Conservation (phyloP, 2,113 vertebrate genomes). For the Petrocephalus microphthalmus region DNA sequence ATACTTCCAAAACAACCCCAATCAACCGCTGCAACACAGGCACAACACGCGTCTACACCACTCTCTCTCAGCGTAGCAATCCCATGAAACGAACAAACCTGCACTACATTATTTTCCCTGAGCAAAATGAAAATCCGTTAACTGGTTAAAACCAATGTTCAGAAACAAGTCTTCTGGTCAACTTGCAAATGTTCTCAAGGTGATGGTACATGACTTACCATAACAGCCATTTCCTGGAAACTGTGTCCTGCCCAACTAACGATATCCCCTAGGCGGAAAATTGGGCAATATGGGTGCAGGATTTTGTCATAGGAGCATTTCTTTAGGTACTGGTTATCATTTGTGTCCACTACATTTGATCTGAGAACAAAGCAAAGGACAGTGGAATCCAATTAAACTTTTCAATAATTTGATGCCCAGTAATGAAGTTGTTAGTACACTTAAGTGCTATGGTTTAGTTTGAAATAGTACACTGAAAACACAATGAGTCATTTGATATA, state of each 20-base stretch:
- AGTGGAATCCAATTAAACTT: neutral
- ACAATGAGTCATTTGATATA: neutral
- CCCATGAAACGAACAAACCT: too few species aligned
- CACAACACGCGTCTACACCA: too few species aligned
- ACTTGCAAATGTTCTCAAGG: neutral
- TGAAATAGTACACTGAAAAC: neutral
- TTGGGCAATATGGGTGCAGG: conserved; percentile 78
- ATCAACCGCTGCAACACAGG: too few species aligned
- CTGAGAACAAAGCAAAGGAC: conserved; percentile 49
- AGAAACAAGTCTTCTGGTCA: neutral
- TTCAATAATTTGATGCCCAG: neutral
- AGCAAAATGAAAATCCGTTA: neutral
- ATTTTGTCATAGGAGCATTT: conserved; percentile 63
- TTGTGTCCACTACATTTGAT: conserved; percentile 71
- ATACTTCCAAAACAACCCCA: too few species aligned
- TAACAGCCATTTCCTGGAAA: conserved; percentile 70
- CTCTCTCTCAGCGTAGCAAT: too few species aligned
- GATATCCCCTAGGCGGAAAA: conserved; percentile 76
- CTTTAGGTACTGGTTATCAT: conserved; percentile 63
- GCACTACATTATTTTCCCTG: neutral
- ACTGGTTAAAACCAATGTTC: neutral
- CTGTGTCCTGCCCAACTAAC: conserved; percentile 62
- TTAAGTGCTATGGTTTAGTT: neutral
- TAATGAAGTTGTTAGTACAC: neutral
- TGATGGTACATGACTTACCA: conserved; percentile 54